These are phyloP conservation scores for Hippoglossus stenolepis DNA, from an alignment of 2,113 vertebrate species.

Conservation along the genomic window DNA sequence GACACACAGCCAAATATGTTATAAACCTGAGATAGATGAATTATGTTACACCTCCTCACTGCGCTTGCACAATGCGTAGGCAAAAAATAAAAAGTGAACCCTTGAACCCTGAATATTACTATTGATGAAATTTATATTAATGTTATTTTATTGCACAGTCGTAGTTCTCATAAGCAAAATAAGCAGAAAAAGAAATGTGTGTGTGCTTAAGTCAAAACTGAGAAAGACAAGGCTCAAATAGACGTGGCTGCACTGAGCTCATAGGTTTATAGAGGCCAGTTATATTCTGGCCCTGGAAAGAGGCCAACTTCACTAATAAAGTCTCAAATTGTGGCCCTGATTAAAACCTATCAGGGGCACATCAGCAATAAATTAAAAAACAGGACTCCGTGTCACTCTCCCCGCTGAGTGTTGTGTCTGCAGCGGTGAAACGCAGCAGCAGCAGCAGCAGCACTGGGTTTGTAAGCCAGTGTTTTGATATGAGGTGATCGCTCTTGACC, in stretches of 20 bases:
- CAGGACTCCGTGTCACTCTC: neutral
- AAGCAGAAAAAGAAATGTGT: neutral
- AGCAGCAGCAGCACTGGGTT: slow-evolving; percentile 50
- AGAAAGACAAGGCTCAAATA: neutral
- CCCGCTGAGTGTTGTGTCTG: slow-evolving; percentile 30
- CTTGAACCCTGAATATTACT: too few relatives aligned
- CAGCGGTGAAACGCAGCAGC: slow-evolving; percentile 1
- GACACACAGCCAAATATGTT: too few relatives aligned
- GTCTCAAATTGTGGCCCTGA: neutral
- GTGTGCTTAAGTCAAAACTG: neutral
- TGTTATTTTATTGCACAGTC: too few relatives aligned
- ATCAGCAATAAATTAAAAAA: neutral
- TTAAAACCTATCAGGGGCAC: neutral
- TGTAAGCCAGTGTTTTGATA: slow-evolving; percentile 81
- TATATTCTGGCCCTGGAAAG: neutral
- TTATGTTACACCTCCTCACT: too few relatives aligned
- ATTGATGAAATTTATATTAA: too few relatives aligned
- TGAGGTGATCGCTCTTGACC: slow-evolving; percentile 93
- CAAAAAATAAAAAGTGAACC: too few relatives aligned
- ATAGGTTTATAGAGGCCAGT: neutral
- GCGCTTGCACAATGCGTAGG: too few relatives aligned
- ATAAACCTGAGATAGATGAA: too few relatives aligned
- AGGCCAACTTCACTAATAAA: neutral
- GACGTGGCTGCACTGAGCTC: neutral
- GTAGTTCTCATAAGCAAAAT: too few relatives aligned